Evolutionary conservation across 2,113 vertebrate genomes (phyloP).

Genomic region (Peromyscus polionotus): DNA sequence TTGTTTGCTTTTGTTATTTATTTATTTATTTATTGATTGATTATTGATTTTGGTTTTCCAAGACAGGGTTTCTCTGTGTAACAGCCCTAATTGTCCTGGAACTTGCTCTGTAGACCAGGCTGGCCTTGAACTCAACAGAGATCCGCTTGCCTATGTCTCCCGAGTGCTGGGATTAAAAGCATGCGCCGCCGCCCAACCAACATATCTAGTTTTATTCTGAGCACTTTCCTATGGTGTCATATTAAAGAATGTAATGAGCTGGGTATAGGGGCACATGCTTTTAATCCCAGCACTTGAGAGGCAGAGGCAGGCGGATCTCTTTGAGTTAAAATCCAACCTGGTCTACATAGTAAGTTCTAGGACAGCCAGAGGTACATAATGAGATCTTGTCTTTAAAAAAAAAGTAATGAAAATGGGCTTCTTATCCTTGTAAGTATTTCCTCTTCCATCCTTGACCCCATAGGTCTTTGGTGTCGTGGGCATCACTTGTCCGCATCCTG

Average conservation of each 20-base stretch:
- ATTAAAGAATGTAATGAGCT: neutral
- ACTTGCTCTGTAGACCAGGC: no score
- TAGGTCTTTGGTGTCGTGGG: neutral
- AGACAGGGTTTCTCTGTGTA: no score
- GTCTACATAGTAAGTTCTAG: neutral
- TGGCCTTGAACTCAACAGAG: no score
- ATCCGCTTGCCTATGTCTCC: no score
- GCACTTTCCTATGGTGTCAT: neutral
- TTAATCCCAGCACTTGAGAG: neutral
- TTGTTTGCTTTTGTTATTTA: neutral
- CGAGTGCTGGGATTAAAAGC: no score
- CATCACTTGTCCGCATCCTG: neutral
- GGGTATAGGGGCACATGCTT: neutral
- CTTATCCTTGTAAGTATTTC: neutral
- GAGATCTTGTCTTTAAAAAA: neutral
- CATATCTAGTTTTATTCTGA: conserved; percentile 21
- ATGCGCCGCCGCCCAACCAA: neutral
- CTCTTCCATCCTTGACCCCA: neutral
- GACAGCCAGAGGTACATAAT: neutral
- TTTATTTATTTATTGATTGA: no score
- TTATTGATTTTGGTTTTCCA: no score
- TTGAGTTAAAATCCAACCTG: neutral
- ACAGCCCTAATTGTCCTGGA: no score
- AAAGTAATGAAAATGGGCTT: neutral
- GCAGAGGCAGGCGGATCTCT: neutral